phyloP scores from a whole-genome alignment of 1,140 invertebrate genomes.

The Gryon sp. region DNA sequence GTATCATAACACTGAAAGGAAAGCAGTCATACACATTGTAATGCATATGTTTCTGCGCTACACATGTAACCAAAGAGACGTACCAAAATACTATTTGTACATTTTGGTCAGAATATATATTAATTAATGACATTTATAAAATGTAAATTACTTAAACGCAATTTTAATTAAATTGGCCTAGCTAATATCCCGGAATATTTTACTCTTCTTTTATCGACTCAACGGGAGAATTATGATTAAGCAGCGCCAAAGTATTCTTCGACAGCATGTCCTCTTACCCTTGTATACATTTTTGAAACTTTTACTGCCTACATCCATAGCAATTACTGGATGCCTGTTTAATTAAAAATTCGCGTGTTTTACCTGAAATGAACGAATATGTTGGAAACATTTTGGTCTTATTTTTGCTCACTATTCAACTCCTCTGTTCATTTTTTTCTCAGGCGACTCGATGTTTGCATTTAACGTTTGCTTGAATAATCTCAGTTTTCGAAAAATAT shows the following conservation, averaged over 20 bases:
- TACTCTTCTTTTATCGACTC: too few relatives aligned
- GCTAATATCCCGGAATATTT: slow-evolving; percentile 34
- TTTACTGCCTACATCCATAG: slow-evolving; percentile 22
- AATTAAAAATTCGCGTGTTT: slow-evolving; percentile 66
- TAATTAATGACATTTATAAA: slow-evolving; percentile 20
- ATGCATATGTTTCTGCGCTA: background rate
- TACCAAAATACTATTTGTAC: slow-evolving; percentile 3
- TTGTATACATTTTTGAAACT: slow-evolving; percentile 35
- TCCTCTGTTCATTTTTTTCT: slow-evolving; percentile 20
- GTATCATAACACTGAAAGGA: slow-evolving; percentile 27
- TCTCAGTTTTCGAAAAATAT: slow-evolving; percentile 9
- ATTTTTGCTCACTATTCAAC: too few relatives aligned
- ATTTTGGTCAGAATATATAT: slow-evolving; percentile 17
- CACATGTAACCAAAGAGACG: slow-evolving; percentile 5
- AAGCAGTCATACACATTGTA: slow-evolving; percentile 28
- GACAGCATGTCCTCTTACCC: slow-evolving; percentile 5
- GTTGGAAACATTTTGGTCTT: slow-evolving; percentile 51
- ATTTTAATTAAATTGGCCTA: slow-evolving; percentile 4
- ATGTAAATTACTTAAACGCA: slow-evolving; percentile 2
- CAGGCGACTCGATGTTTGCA: slow-evolving; percentile 52
- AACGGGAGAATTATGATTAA: slow-evolving; percentile 43
- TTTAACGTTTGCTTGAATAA: slow-evolving; percentile 36
- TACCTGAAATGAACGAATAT: slow-evolving; percentile 26
- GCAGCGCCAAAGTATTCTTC: slow-evolving; percentile 38
- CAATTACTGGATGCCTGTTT: slow-evolving; percentile 67